Percentiles rank a stretch among this genome's conserved stretches.
phyloP scores from a whole-genome alignment of 2,113 vertebrate species.

The Girardinichthys multiradiatus region DNA sequence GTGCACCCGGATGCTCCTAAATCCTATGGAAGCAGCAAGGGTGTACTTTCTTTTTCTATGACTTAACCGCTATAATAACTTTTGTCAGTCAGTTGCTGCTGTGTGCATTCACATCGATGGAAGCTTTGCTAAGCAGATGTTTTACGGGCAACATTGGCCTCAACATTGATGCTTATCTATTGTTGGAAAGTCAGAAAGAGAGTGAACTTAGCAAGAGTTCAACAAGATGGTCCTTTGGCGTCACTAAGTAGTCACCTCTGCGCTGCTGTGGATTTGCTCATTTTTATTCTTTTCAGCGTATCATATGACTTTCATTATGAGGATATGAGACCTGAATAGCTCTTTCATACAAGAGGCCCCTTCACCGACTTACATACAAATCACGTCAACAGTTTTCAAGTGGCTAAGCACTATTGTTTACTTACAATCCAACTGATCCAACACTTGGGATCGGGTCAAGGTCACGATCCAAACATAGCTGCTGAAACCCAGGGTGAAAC shows the following conservation, averaged over 20 bases:
- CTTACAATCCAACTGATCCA: neutral
- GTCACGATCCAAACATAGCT: too few relatives aligned
- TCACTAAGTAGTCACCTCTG: neutral
- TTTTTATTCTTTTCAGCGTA: constrained; percentile 9
- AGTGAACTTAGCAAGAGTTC: constrained; percentile 1
- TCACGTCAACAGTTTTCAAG: constrained; percentile 20
- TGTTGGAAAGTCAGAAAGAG: constrained; percentile 3
- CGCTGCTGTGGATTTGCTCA: constrained; percentile 1
- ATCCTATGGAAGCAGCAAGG: too few relatives aligned
- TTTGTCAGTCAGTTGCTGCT: too few relatives aligned
- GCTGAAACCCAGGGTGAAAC: too few relatives aligned
- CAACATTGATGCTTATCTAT: constrained; percentile 28
- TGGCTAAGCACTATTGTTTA: neutral
- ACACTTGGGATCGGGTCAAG: too few relatives aligned
- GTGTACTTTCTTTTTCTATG: too few relatives aligned
- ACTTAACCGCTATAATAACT: too few relatives aligned
- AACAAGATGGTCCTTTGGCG: constrained; percentile 4
- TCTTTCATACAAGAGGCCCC: constrained; percentile 18
- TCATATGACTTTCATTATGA: constrained; percentile 34
- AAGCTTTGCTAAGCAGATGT: constrained; percentile 21
- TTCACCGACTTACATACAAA: constrained; percentile 8
- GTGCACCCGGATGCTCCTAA: neutral
- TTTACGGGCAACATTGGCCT: constrained; percentile 34
- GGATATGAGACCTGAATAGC: constrained; percentile 21
- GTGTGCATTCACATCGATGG: too few relatives aligned